Percentiles rank a stretch among this genome's conserved stretches.
Conservation (phyloP, 2,113 vertebrate species). For the Saccopteryx leptura region DNA sequence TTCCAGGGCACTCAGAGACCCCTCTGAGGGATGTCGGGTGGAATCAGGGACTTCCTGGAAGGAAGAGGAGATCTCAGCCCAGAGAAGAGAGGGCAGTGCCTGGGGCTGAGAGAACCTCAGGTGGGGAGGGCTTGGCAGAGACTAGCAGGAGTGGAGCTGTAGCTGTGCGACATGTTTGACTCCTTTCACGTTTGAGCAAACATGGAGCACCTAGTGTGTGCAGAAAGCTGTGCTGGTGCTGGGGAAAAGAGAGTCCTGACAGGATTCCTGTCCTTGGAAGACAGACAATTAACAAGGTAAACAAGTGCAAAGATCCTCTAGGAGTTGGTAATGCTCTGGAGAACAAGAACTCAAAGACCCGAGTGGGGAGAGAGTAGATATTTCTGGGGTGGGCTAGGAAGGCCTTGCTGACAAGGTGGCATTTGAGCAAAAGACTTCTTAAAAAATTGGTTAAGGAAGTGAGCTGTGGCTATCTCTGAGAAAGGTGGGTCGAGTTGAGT, state of each 20-base stretch:
- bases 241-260: background rate
- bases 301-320: background rate
- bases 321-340: background rate
- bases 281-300: background rate
- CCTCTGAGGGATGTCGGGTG: background rate
- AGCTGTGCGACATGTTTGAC: background rate
- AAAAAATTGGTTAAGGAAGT: background rate
- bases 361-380: background rate
- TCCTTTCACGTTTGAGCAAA: background rate
- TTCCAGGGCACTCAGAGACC: background rate
- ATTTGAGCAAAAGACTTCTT: background rate
- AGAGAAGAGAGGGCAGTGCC: background rate
- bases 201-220: background rate
- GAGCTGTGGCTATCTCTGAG: background rate
- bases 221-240: background rate
- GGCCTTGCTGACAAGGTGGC: background rate
- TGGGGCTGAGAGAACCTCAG: background rate
- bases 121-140: background rate
- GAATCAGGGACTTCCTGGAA: background rate
- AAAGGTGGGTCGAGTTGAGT: background rate
- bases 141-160: background rate
- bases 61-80: background rate
- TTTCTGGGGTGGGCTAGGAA: background rate
- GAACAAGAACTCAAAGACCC: background rate
- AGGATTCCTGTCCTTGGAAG: background rate